Evolutionary conservation across 2,888 invertebrate genomes (phyloP).

Genomic region (Terebella lapidaria): DNA sequence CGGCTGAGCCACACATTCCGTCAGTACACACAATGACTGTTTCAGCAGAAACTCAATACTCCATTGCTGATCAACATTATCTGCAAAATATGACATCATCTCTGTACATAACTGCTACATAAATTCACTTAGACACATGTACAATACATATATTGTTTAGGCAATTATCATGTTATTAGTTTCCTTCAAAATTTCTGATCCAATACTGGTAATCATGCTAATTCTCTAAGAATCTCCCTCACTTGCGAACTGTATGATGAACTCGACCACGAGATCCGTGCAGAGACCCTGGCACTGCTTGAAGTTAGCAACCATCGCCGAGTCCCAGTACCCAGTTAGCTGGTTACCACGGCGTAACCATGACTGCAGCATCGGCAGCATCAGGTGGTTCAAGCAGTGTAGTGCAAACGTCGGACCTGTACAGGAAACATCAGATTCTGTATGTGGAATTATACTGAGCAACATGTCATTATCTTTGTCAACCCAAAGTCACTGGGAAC

Average conservation of each 20-base stretch:
- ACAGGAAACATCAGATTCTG: not conserved
- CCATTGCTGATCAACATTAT: not conserved
- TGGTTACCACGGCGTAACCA: constrained; percentile 71
- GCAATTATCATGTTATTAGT: no score
- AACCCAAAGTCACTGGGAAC: no score
- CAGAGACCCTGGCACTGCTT: constrained; percentile 92
- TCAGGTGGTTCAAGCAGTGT: constrained; percentile 84
- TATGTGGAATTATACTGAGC: no score
- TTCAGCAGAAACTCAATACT: constrained; percentile 72
- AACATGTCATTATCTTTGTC: no score
- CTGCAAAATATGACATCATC: no score
- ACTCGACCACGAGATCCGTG: constrained; percentile 83
- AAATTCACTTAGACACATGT: no score
- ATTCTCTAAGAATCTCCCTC: no score
- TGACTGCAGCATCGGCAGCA: constrained; percentile 87
- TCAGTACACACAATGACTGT: constrained; percentile 77
- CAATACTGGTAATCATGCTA: no score
- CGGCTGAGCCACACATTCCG: constrained; percentile 85
- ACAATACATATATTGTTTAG: no score
- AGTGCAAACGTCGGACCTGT: constrained; percentile 80
- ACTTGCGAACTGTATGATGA: constrained; percentile 71
- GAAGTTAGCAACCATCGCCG: constrained; percentile 81
- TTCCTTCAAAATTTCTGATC: no score
- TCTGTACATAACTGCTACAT: no score
- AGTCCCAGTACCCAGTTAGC: constrained; percentile 57